A percentile compares a stretch with the other conserved stretches of the same genome.
Evolutionary conservation across 1,140 invertebrate species (phyloP).

Genomic region (Trichoplusia ni): DNA sequence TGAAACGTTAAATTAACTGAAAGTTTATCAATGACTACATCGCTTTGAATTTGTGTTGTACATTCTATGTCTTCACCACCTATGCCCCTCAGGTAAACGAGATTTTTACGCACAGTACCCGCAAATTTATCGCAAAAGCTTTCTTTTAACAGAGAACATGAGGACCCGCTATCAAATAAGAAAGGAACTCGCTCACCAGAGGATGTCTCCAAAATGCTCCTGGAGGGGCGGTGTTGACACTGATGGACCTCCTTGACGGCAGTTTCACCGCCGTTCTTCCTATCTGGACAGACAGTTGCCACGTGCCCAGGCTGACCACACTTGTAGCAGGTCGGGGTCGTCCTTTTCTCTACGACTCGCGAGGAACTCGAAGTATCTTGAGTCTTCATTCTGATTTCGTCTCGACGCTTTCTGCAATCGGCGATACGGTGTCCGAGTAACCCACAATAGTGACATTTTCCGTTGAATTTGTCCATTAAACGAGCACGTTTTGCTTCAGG

Average conservation of each 20-base stretch:
- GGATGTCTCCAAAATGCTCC: slow-evolving; percentile 34
- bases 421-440: slow-evolving; percentile 22
- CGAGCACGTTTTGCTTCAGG: slow-evolving; percentile 17
- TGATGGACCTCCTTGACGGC: slow-evolving; percentile 38
- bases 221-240: slow-evolving; percentile 28
- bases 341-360: slow-evolving; percentile 19
- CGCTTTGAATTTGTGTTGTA: not conserved
- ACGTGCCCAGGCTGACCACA: slow-evolving; percentile 39
- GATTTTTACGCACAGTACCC: not conserved
- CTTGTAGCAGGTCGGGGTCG: slow-evolving; percentile 28
- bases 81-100: not conserved
- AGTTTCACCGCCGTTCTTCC: slow-evolving; percentile 2
- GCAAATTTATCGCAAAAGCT: not conserved
- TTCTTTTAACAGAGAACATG: slow-evolving; percentile 38
- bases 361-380: slow-evolving; percentile 29
- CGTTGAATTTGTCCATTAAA: slow-evolving; percentile 5
- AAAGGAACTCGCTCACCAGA: slow-evolving; percentile 42
- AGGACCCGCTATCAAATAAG: no score
- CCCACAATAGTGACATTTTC: slow-evolving; percentile 38
- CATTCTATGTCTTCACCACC: not conserved
- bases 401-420: slow-evolving; percentile 35
- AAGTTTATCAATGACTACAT: not conserved
- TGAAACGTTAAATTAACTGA: not conserved
- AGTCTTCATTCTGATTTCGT: not conserved
- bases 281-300: slow-evolving; percentile 26